Evolutionary conservation across 2,888 invertebrate species (phyloP).

Genomic region (Graphium colonna): DNA sequence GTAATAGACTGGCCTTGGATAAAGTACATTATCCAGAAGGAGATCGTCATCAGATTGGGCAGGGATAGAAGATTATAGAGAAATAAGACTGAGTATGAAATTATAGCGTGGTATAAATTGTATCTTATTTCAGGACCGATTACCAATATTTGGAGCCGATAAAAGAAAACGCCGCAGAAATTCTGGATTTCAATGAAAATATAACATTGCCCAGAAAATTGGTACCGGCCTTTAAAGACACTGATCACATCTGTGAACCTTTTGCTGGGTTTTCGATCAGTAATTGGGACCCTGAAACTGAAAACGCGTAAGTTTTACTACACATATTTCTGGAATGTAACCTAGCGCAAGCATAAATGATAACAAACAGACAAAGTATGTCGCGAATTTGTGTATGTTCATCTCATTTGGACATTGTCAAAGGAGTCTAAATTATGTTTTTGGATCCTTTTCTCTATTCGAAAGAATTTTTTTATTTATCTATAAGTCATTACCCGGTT

Average conservation of each 20-base stretch:
- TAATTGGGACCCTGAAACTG: constrained; percentile 79
- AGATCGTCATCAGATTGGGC: too few species aligned
- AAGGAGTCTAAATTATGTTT: too few species aligned
- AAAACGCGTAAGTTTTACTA: constrained; percentile 52
- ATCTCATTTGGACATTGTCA: too few species aligned
- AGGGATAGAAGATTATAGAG: too few species aligned
- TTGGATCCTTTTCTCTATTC: too few species aligned
- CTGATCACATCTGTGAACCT: constrained; percentile 78
- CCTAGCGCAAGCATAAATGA: too few species aligned
- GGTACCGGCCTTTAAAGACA: constrained; percentile 48
- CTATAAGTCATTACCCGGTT: too few species aligned
- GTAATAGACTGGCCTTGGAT: too few species aligned
- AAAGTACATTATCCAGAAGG: too few species aligned
- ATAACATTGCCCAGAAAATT: constrained; percentile 46
- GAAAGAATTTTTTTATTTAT: too few species aligned
- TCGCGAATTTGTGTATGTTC: background rate
- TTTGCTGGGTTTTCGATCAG: constrained; percentile 81
- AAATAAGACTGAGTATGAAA: too few species aligned
- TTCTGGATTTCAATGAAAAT: constrained; percentile 46
- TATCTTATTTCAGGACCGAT: constrained; percentile 52
- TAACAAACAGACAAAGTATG: background rate
- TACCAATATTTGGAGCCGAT: constrained; percentile 56
- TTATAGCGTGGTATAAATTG: constrained; percentile 1
- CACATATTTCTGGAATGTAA: too few species aligned
- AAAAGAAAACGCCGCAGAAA: constrained; percentile 56